These are phyloP conservation scores for Mantis religiosa DNA, from an alignment of 2,888 invertebrate species.

Conservation along the genomic window DNA sequence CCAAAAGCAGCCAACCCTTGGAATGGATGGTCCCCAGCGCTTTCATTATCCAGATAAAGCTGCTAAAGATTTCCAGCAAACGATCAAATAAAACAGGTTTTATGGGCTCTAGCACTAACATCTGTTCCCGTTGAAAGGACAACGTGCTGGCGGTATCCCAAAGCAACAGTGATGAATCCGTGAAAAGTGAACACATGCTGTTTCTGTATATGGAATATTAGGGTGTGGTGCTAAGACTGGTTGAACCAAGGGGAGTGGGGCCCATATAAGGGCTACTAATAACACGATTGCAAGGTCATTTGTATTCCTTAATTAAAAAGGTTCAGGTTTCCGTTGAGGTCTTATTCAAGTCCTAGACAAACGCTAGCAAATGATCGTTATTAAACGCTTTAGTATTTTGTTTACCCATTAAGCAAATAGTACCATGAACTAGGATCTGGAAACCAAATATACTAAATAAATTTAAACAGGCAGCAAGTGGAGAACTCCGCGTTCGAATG, in stretches of 20 bases:
- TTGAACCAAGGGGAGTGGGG: neutral
- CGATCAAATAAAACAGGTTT: neutral
- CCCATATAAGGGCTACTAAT: neutral
- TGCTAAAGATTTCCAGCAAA: neutral
- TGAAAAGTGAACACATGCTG: neutral
- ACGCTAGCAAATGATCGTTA: too few relatives aligned
- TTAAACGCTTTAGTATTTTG: too few relatives aligned
- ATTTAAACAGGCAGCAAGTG: too few relatives aligned
- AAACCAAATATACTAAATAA: too few relatives aligned
- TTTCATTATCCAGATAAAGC: too few relatives aligned
- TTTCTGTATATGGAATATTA: neutral
- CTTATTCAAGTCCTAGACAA: neutral
- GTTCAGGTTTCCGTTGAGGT: neutral
- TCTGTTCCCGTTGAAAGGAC: neutral
- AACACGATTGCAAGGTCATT: neutral
- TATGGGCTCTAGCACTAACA: neutral
- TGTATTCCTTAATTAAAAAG: neutral
- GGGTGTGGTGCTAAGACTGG: neutral
- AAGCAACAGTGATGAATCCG: neutral
- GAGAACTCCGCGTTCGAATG: too few relatives aligned
- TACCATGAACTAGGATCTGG: too few relatives aligned
- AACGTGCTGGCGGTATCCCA: neutral
- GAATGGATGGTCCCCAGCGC: too few relatives aligned
- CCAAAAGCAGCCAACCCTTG: too few relatives aligned
- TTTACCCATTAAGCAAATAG: too few relatives aligned